These are phyloP conservation scores for Lagria hirta DNA, from an alignment of 2,888 invertebrate genomes.

Conservation along the genomic window DNA sequence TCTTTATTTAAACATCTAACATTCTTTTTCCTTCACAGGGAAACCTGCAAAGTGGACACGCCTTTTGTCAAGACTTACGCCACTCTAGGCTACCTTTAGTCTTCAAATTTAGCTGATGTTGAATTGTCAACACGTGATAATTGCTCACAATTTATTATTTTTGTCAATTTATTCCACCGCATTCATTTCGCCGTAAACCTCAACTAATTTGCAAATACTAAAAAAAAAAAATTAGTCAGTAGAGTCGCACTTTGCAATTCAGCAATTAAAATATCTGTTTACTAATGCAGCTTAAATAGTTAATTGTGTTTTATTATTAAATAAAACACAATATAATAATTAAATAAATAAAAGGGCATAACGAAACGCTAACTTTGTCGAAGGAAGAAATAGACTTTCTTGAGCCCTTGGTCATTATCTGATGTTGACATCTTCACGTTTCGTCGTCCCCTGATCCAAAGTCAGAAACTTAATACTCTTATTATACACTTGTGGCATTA, in stretches of 20 bases:
- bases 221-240: neutral
- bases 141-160: constrained; percentile 17
- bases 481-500: constrained; percentile 24
- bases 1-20: constrained; percentile 9
- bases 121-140: constrained; percentile 51
- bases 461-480: constrained; percentile 28
- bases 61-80: constrained; percentile 94
- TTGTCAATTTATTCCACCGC: neutral
- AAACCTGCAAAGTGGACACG: constrained; percentile 81
- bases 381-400: constrained; percentile 32
- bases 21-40: constrained; percentile 64
- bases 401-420: constrained; percentile 42
- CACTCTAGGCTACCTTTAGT: constrained; percentile 86
- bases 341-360: constrained; percentile 13
- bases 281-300: too few relatives aligned
- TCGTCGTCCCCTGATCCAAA: constrained; percentile 22
- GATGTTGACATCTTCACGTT: constrained; percentile 29
- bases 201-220: neutral
- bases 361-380: constrained; percentile 23
- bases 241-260: constrained; percentile 1
- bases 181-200: neutral
- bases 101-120: constrained; percentile 75
- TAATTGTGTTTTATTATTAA: too few relatives aligned
- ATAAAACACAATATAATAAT: too few relatives aligned
- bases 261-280: too few relatives aligned